Percentiles rank a stretch among this genome's conserved stretches.
phyloP scores from a whole-genome alignment of 1,140 invertebrate genomes.

The Trichomalopsis sarcophagae region DNA sequence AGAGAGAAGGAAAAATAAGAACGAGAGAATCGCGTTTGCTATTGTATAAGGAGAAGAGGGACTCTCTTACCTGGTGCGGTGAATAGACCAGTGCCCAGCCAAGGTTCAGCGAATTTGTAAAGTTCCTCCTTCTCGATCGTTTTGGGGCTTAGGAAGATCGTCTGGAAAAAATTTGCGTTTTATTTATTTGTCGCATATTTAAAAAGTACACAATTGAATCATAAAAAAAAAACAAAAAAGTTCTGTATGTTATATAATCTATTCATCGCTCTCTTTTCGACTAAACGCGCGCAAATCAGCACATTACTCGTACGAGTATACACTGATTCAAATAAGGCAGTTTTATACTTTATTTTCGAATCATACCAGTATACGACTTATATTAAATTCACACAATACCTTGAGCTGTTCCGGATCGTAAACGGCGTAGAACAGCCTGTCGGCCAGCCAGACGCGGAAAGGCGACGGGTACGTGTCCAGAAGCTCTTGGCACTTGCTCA shows the following conservation, averaged over 20 bases:
- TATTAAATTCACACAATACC: slow-evolving; percentile 62
- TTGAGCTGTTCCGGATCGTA: slow-evolving; percentile 73
- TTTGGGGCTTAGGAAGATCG: slow-evolving; percentile 78
- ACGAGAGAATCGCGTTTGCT: neutral
- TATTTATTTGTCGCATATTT: too few species aligned
- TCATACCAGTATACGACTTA: neutral
- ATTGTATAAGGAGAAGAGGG: neutral
- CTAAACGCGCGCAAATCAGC: too few species aligned
- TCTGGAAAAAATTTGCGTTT: slow-evolving; percentile 61
- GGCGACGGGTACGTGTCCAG: slow-evolving; percentile 56
- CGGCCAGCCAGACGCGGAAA: slow-evolving; percentile 64
- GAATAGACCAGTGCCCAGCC: slow-evolving; percentile 84
- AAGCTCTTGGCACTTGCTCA: slow-evolving; percentile 52
- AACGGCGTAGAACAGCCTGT: slow-evolving; percentile 65
- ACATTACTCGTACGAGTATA: too few species aligned
- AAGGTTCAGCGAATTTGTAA: slow-evolving; percentile 82
- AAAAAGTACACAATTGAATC: too few species aligned
- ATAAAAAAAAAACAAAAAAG: too few species aligned
- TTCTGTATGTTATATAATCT: too few species aligned
- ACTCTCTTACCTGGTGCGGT: slow-evolving; percentile 77
- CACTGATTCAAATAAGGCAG: too few species aligned
- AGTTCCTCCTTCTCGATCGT: slow-evolving; percentile 82
- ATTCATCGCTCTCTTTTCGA: too few species aligned
- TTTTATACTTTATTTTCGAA: neutral
- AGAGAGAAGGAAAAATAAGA: neutral